Percentiles rank a stretch among this genome's conserved stretches.
Evolutionary conservation across 2,888 invertebrate species (phyloP).

Genomic region (Sipha maydis): DNA sequence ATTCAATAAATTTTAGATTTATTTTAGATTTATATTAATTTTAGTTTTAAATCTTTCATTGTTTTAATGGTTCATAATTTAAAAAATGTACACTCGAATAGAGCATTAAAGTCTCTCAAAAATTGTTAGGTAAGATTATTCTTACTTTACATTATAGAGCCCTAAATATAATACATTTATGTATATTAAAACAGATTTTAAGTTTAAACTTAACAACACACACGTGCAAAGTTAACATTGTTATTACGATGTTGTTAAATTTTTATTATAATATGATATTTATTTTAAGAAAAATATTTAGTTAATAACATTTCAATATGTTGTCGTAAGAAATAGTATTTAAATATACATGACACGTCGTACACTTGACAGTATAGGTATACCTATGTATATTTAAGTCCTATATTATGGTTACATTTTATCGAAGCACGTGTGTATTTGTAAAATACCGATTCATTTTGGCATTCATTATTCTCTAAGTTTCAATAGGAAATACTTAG

Average conservation of each 20-base stretch:
- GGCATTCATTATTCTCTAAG: neutral
- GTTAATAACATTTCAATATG: neutral
- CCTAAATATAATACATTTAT: neutral
- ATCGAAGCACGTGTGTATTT: constrained; percentile 40
- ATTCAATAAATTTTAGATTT: too few species aligned
- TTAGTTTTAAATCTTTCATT: too few species aligned
- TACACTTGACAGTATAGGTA: neutral
- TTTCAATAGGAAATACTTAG: neutral
- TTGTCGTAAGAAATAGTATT: neutral
- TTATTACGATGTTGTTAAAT: constrained; percentile 61
- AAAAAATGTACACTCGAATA: neutral
- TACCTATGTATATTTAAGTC: neutral
- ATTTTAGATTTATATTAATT: too few species aligned
- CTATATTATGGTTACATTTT: neutral
- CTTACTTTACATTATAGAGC: too few species aligned
- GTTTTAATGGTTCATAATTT: too few species aligned
- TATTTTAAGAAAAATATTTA: neutral
- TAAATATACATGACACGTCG: neutral
- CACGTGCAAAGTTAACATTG: constrained; percentile 49
- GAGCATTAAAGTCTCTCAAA: constrained; percentile 46
- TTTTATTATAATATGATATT: constrained; percentile 21
- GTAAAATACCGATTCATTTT: neutral
- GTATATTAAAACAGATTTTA: neutral
- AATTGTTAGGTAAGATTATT: neutral
- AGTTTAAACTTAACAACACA: constrained; percentile 57